Evolutionary conservation across 1,140 invertebrate species (phyloP).

Genomic region (Lepidotrigona ventralis): DNA sequence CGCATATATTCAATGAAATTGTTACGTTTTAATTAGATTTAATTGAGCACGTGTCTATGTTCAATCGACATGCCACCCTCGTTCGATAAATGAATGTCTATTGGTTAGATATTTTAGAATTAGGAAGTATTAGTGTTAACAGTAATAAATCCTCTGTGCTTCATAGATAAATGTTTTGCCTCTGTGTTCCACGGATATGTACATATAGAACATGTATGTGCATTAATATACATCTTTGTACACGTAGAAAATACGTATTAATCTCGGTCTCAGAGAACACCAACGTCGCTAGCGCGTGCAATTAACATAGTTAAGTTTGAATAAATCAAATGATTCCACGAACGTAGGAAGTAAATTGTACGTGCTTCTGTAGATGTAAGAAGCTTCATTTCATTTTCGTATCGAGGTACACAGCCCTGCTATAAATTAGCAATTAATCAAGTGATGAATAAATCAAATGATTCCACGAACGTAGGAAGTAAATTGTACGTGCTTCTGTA

Average conservation of each 20-base stretch:
- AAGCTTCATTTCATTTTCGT: too few relatives aligned
- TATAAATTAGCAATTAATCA: too few relatives aligned
- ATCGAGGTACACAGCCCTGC: too few relatives aligned
- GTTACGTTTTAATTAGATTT: conserved; percentile 9
- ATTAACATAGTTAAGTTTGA: too few relatives aligned
- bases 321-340: too few relatives aligned
- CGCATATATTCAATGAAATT: neutral
- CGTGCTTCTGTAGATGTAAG: too few relatives aligned
- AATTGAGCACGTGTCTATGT: conserved; percentile 15
- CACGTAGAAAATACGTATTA: conserved; percentile 20
- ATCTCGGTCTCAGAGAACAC: neutral
- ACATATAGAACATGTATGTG: neutral
- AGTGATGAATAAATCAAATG: too few relatives aligned
- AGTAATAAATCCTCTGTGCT: neutral
- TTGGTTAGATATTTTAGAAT: neutral
- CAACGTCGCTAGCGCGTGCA: too few relatives aligned
- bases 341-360: too few relatives aligned
- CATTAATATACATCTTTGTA: conserved; percentile 5
- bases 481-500: too few relatives aligned
- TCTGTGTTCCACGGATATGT: neutral
- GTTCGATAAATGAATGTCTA: neutral
- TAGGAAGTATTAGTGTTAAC: neutral
- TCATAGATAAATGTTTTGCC: neutral
- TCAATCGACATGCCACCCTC: neutral
- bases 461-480: too few relatives aligned